Evolutionary conservation across 1,140 invertebrate genomes (phyloP).

Genomic region (Drosophila ohnishii): DNA sequence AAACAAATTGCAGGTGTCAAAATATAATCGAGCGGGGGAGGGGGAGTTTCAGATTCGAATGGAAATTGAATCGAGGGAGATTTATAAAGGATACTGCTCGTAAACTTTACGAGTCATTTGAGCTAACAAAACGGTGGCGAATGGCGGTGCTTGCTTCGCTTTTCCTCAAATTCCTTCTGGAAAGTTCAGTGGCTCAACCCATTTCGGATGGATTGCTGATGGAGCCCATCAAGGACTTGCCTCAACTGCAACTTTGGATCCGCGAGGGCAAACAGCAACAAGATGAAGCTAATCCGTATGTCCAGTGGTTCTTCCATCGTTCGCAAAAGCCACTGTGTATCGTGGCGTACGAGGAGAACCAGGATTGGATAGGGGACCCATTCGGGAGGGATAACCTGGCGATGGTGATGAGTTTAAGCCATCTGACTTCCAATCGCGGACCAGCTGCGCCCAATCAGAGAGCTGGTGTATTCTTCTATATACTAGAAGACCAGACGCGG

Average conservation of each 20-base stretch:
- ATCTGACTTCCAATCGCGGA: slow-evolving; percentile 34
- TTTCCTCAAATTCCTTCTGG: slow-evolving; percentile 14
- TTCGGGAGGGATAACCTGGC: slow-evolving; percentile 37
- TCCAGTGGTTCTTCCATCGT: slow-evolving; percentile 50
- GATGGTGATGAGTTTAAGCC: slow-evolving; percentile 35
- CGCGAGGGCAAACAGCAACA: slow-evolving; percentile 17
- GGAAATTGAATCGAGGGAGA: too few species aligned
- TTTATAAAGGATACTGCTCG: neutral
- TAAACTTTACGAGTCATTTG: slow-evolving; percentile 41
- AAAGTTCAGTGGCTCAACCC: neutral
- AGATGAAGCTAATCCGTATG: slow-evolving; percentile 51
- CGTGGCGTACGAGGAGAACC: slow-evolving; percentile 31
- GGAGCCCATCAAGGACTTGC: slow-evolving; percentile 35
- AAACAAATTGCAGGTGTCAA: slow-evolving; percentile 76
- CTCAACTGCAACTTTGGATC: slow-evolving; percentile 41
- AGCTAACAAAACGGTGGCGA: slow-evolving; percentile 21
- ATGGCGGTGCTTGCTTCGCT: slow-evolving; percentile 26
- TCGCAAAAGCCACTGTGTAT: slow-evolving; percentile 26
- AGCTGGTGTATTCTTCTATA: slow-evolving; percentile 47
- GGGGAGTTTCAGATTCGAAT: neutral
- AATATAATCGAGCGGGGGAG: slow-evolving; percentile 18
- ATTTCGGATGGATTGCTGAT: slow-evolving; percentile 42
- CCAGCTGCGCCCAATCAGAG: slow-evolving; percentile 13
- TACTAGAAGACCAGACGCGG: slow-evolving; percentile 37
- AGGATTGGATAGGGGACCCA: neutral